Conservation (phyloP, 2,797 vertebrate genomes). For the Kryptopterus vitreolus region DNA sequence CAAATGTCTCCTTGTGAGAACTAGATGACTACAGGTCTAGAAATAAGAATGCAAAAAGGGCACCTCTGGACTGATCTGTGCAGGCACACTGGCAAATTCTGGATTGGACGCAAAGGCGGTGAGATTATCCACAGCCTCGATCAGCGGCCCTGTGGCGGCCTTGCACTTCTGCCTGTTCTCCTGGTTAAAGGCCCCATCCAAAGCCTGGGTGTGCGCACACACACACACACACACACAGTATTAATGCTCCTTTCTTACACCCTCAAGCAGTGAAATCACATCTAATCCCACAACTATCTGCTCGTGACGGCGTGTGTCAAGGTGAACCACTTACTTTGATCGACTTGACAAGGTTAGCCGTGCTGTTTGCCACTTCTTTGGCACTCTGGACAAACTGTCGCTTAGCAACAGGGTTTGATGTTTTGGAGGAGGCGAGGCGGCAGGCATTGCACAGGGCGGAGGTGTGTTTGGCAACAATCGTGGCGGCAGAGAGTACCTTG, state of each 20-base stretch:
- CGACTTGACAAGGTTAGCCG: slow-evolving; percentile 96
- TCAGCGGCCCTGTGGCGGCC: slow-evolving; percentile 87
- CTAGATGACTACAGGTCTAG: background rate
- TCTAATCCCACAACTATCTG: background rate
- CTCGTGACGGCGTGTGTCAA: background rate
- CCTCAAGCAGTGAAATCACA: background rate
- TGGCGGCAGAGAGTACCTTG: slow-evolving; percentile 95
- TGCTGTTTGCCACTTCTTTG: slow-evolving; percentile 98
- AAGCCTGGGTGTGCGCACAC: slow-evolving; percentile 72
- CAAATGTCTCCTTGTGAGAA: background rate
- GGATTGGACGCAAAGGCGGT: slow-evolving; percentile 96
- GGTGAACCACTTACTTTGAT: slow-evolving; percentile 83
- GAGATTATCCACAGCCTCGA: slow-evolving; percentile 96
- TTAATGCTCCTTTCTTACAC: background rate
- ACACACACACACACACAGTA: slow-evolving; percentile 13
- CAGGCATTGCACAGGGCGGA: slow-evolving; percentile 96
- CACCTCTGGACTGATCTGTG: slow-evolving; percentile 96
- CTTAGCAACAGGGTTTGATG: slow-evolving; percentile 93
- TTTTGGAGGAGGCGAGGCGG: slow-evolving; percentile 91
- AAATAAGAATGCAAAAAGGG: background rate
- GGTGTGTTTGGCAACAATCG: slow-evolving; percentile 97
- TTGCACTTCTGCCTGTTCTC: slow-evolving; percentile 92
- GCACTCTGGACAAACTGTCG: slow-evolving; percentile 97
- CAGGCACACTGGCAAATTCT: slow-evolving; percentile 93
- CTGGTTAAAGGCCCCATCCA: slow-evolving; percentile 92